Base-by-base conservation (phyloP, 2,113 vertebrate species). In the Ceyx margarethae region DNA sequence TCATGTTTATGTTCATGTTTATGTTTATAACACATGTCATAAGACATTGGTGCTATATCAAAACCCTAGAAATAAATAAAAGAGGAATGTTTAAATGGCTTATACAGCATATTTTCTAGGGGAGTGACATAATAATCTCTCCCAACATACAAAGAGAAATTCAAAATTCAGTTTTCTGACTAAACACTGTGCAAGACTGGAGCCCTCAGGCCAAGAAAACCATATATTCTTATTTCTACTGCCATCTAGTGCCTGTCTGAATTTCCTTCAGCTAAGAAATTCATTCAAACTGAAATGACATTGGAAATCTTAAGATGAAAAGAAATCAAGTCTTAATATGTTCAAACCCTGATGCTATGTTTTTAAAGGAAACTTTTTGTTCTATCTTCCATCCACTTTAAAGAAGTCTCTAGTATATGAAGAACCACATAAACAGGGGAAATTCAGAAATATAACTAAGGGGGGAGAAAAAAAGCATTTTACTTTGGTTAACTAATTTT, bases 211-310 rank as follows among this genome's bases (percentile, higher is more conserved):
- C 9, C 48, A 83, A 75, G 33, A 13, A 75, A 84, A 15, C 4
- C 12, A 9, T 11, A 80, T 60, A 84, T 65, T 95, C 84, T 96
- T 95, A 94, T 91, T 85, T 94, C 92, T 97, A 94, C 95, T 95
- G 97, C 97, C 97, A 97, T 57, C 98, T 98, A 97, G 97, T 5
- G 97, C 76, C 22, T 7, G 66, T 9, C 68, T 9, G 43, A 8
- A 77, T 65, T 77, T 84, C 62, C n/a, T 87, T 93, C 64, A 56
- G 18, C 29, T 72, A 74, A 5, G 40, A 91, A 87, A 78, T 75
- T 45, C 57, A 31, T 54, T 56, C 40, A 3, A 77, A 9, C 9
- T 28, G 66, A 77, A 89, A 48, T 56, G 20, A 75, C 8, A 40
- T 23, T 31, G n/a, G 50, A 81, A 82, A 19, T n/a, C 58, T 56